Conservation (phyloP, 2,797 vertebrate genomes). For the Hyperoplus immaculatus region DNA sequence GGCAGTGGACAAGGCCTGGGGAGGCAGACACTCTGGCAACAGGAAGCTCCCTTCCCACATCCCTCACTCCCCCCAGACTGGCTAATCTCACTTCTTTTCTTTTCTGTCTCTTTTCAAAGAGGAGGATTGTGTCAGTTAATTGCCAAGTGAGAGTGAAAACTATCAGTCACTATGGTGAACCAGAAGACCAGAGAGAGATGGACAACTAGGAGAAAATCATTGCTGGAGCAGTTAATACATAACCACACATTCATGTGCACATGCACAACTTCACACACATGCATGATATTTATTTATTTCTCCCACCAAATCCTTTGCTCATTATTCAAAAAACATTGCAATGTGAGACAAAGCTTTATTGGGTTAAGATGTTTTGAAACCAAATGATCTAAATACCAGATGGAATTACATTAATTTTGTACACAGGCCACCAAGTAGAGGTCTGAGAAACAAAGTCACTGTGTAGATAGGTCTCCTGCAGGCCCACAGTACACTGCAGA, state of each 20-base stretch:
- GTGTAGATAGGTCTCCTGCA: constrained; percentile 44
- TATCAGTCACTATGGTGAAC: constrained; percentile 64
- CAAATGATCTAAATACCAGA: constrained; percentile 53
- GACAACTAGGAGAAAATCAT: constrained; percentile 35
- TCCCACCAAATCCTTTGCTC: constrained; percentile 13
- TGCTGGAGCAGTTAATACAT: constrained; percentile 15
- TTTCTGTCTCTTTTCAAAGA: constrained; percentile 86
- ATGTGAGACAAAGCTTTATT: constrained; percentile 29
- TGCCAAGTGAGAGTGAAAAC: constrained; percentile 77
- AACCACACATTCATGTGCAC: constrained; percentile 22
- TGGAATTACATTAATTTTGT: constrained; percentile 49
- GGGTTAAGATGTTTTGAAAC: constrained; percentile 50
- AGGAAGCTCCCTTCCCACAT: constrained; percentile 81
- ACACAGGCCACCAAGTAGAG: constrained; percentile 28
- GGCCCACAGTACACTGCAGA: constrained; percentile 54
- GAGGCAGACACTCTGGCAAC: constrained; percentile 95
- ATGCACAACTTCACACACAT: constrained; percentile 25
- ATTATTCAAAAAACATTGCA: constrained; percentile 25
- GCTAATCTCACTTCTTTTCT: constrained; percentile 82
- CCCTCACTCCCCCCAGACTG: constrained; percentile 64
- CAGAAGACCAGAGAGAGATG: constrained; percentile 49
- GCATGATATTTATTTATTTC: background rate
- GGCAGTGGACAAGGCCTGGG: constrained; percentile 88
- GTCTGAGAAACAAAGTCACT: constrained; percentile 51
- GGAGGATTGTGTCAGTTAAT: constrained; percentile 79